Conservation (phyloP, 2,797 vertebrate species). For the Peromyscus attwateri region DNA sequence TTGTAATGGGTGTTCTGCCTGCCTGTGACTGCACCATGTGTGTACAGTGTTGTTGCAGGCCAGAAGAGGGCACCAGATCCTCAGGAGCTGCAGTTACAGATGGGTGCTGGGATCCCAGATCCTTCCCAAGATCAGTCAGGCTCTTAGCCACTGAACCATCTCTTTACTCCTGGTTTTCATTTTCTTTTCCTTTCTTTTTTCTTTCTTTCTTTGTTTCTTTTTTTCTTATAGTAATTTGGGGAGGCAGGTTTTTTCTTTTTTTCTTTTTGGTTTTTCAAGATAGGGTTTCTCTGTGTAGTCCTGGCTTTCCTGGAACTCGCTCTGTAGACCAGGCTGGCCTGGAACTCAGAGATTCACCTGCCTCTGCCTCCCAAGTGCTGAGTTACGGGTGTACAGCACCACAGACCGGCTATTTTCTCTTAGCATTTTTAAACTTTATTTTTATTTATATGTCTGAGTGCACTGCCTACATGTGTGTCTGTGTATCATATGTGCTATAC, state of each 20-base stretch:
- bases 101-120: neutral
- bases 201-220: neutral
- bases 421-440: neutral
- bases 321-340: neutral
- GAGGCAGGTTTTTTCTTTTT: neutral
- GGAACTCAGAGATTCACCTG: neutral
- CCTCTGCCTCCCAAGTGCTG: neutral
- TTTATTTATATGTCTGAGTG: neutral
- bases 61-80: neutral
- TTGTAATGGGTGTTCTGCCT: neutral
- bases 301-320: neutral
- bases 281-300: neutral
- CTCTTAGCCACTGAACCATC: neutral
- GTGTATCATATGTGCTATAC: neutral
- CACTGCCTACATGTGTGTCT: neutral
- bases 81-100: neutral
- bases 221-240: neutral
- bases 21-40: neutral
- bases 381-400: neutral
- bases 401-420: neutral
- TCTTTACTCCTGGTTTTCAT: neutral
- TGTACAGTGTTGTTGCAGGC: neutral
- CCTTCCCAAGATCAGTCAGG: neutral
- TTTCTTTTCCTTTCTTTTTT: neutral
- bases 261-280: too few relatives aligned